These are phyloP conservation scores for Protomyctophum bolini DNA, from an alignment of 2,113 vertebrate species.

Conservation along the genomic window DNA sequence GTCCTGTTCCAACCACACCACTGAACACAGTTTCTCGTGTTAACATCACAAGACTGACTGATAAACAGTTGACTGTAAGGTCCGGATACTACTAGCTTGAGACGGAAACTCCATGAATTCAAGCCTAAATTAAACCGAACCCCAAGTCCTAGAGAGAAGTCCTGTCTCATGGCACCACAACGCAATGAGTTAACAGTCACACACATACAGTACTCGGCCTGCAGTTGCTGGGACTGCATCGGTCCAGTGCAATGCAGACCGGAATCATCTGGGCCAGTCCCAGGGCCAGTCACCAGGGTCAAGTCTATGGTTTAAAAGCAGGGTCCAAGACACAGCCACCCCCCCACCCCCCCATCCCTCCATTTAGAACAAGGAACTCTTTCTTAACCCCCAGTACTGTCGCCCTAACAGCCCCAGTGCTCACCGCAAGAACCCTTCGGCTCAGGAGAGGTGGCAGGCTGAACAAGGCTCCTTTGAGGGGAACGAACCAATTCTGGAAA, in stretches of 20 bases:
- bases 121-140: no score
- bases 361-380: slow-evolving; percentile 51
- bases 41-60: no score
- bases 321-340: slow-evolving; percentile 18
- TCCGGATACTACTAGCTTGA: no score
- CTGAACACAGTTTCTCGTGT: no score
- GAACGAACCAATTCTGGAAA: slow-evolving; percentile 44
- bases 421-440: slow-evolving; percentile 24
- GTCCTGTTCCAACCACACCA: no score
- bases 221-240: neutral
- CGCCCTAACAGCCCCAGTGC: slow-evolving; percentile 10
- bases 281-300: no score
- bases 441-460: slow-evolving; percentile 50
- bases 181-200: no score
- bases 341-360: neutral
- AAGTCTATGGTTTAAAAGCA: slow-evolving; percentile 10
- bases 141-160: no score
- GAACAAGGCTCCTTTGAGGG: slow-evolving; percentile 51
- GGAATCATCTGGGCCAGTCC: slow-evolving; percentile 12
- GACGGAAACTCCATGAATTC: no score
- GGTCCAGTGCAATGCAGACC: neutral
- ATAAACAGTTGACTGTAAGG: no score
- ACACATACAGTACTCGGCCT: neutral
- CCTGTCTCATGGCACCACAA: no score
- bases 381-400: slow-evolving; percentile 38